Evolutionary conservation across 2,888 invertebrate species (phyloP).

Genomic region (Perizoma affinitatum): DNA sequence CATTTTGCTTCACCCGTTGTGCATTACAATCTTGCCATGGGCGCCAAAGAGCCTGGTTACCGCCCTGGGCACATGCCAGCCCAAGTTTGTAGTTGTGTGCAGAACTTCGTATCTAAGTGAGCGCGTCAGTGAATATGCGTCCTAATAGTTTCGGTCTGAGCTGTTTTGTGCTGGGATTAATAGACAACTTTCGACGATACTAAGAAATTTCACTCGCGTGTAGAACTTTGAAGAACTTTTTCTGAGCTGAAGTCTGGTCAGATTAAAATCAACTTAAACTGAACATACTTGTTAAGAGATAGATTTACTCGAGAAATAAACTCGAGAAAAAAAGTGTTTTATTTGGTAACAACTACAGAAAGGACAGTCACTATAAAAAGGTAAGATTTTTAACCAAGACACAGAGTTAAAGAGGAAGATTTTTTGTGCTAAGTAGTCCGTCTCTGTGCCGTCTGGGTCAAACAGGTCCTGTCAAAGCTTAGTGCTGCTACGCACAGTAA

Average conservation of each 20-base stretch:
- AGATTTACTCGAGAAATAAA: too few species aligned
- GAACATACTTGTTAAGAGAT: too few species aligned
- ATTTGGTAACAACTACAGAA: too few species aligned
- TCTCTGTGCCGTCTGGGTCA: too few species aligned
- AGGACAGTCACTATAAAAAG: too few species aligned
- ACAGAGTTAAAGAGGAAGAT: too few species aligned
- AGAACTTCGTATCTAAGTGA: conserved; percentile 31
- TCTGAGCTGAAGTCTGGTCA: neutral
- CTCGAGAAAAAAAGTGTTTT: too few species aligned
- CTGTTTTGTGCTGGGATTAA: conserved; percentile 26
- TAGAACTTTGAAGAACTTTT: neutral
- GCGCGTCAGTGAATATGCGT: conserved; percentile 32
- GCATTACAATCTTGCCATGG: neutral
- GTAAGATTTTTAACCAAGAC: too few species aligned
- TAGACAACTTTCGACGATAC: conserved; percentile 20
- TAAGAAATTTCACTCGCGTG: conserved; percentile 5
- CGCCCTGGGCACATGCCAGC: neutral
- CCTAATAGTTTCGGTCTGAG: conserved; percentile 31
- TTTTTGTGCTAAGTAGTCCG: too few species aligned
- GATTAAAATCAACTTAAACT: neutral
- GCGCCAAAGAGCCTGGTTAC: neutral
- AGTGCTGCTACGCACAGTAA: too few species aligned
- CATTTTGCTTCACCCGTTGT: too few species aligned
- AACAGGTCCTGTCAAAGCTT: too few species aligned
- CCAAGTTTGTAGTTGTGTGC: conserved; percentile 20